phyloP scores from a whole-genome alignment of 1,140 invertebrate species.

The Fopius arisanus region DNA sequence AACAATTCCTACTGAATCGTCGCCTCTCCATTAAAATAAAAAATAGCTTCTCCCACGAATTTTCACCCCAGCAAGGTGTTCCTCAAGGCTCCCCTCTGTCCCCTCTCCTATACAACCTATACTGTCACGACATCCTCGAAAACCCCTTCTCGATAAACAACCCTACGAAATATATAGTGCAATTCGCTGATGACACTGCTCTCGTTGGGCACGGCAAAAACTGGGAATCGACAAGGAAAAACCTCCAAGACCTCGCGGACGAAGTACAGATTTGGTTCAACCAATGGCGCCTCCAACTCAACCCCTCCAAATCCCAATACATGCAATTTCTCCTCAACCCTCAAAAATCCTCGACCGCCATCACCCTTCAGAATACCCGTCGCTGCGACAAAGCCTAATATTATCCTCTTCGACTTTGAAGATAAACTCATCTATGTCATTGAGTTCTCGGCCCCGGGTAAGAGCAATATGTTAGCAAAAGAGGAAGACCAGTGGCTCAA shows the following conservation, averaged over 20 bases:
- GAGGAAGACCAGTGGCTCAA: no score
- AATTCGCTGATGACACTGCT: conserved; percentile 24
- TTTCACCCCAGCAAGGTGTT: conserved; percentile 9
- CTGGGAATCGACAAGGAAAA: background rate
- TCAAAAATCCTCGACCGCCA: no score
- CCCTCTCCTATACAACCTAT: conserved; percentile 18
- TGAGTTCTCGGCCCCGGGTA: no score
- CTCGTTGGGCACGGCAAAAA: conserved; percentile 1
- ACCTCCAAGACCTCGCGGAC: conserved; percentile 5
- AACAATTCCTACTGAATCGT: conserved; percentile 22
- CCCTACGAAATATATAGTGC: background rate
- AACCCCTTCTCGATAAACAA: background rate
- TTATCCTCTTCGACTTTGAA: no score
- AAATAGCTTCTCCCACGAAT: background rate
- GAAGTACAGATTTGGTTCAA: background rate
- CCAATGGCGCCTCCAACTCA: no score
- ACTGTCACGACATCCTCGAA: conserved; percentile 15
- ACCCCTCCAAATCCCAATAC: no score
- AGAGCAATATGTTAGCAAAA: no score
- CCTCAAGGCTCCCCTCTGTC: conserved; percentile 19
- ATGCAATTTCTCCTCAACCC: no score
- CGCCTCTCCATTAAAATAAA: conserved; percentile 9
- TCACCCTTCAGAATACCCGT: no score
- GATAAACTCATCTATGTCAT: no score
- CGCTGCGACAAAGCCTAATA: no score